Conservation (phyloP, 2,797 vertebrate species). For the Pelodytes ibericus region DNA sequence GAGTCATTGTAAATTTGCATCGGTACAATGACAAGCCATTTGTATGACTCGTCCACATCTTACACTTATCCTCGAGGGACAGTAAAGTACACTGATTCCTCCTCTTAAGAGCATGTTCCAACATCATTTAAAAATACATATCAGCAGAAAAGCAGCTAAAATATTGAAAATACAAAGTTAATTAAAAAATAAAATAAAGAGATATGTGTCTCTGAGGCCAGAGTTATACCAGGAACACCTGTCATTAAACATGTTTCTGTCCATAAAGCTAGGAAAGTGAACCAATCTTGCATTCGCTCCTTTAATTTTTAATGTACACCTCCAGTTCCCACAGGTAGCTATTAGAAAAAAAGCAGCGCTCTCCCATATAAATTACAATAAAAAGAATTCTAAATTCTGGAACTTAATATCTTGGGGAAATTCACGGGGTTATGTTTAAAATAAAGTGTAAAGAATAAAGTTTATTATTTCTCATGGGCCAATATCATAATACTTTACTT, state of each 20-base stretch:
- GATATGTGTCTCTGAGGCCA: slow-evolving; percentile 77
- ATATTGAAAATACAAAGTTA: slow-evolving; percentile 76
- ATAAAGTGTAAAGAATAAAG: slow-evolving; percentile 45
- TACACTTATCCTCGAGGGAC: slow-evolving; percentile 19
- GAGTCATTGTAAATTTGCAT: slow-evolving; percentile 7
- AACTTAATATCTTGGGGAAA: slow-evolving; percentile 49
- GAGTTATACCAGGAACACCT: slow-evolving; percentile 72
- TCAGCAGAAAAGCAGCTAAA: slow-evolving; percentile 60
- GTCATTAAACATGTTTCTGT: slow-evolving; percentile 70
- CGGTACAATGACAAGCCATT: slow-evolving; percentile 43
- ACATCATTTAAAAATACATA: slow-evolving; percentile 61
- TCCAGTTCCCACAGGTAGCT: slow-evolving; percentile 68
- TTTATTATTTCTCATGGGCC: slow-evolving; percentile 43
- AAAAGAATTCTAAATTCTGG: slow-evolving; percentile 51
- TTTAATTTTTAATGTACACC: slow-evolving; percentile 77
- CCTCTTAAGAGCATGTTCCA: slow-evolving; percentile 37
- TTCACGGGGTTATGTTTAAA: slow-evolving; percentile 40
- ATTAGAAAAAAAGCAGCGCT: slow-evolving; percentile 65
- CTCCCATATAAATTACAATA: slow-evolving; percentile 55
- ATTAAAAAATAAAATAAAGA: slow-evolving; percentile 83
- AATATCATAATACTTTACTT: slow-evolving; percentile 21
- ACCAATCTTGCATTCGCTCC: slow-evolving; percentile 63
- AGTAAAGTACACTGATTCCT: slow-evolving; percentile 46
- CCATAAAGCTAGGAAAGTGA: slow-evolving; percentile 70
- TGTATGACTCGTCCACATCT: slow-evolving; percentile 35